Conservation (phyloP, 2,888 invertebrate genomes). For the Malthinus flaveolus region DNA sequence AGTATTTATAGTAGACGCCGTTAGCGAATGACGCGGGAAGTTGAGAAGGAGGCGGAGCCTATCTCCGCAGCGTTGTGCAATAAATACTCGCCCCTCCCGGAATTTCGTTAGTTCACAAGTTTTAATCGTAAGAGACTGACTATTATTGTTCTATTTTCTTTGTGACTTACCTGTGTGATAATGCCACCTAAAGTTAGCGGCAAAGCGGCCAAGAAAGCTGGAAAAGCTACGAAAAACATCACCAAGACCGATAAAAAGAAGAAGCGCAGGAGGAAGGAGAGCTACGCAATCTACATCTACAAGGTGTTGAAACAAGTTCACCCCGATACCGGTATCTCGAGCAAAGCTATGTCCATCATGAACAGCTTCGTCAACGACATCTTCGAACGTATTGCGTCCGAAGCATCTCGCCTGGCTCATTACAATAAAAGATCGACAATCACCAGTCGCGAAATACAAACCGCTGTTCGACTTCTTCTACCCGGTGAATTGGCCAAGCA, state of each 20-base stretch:
- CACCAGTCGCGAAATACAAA: conserved; percentile 70
- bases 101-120: too few species aligned
- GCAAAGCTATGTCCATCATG: conserved; percentile 38
- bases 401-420: conserved; percentile 66
- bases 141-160: too few species aligned
- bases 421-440: conserved; percentile 69
- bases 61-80: too few species aligned
- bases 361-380: conserved; percentile 74
- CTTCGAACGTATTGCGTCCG: conserved; percentile 70
- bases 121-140: too few species aligned
- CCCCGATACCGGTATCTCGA: conserved; percentile 1
- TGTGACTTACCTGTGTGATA: not conserved
- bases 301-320: conserved; percentile 1
- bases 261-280: conserved; percentile 37
- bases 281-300: not conserved
- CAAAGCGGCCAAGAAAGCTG: conserved; percentile 57
- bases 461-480: conserved; percentile 67
- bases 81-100: too few species aligned
- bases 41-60: too few species aligned
- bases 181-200: conserved; percentile 52
- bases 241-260: conserved; percentile 63
- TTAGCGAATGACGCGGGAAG: too few species aligned
- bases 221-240: conserved; percentile 44
- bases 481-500: conserved; percentile 76
- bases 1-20: too few species aligned